Base-by-base conservation (phyloP, 2,888 invertebrate species). In the Ormia ochracea region DNA sequence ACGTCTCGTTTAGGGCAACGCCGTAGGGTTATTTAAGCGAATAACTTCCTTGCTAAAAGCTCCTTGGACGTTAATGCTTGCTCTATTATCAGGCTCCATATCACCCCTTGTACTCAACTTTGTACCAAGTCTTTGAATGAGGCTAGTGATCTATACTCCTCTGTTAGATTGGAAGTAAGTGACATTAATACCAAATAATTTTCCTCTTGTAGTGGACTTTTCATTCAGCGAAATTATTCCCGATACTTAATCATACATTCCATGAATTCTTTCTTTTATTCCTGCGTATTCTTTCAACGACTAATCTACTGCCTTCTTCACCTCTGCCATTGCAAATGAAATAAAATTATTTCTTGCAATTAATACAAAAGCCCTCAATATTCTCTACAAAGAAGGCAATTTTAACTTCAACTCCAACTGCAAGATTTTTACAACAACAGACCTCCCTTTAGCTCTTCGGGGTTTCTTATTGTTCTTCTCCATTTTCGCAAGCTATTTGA, bases 291-390 rank as follows among this genome's bases (percentile, higher is more conserved):
- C 58, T 70, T 26, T 50, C 58, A 12, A 36, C 4, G 5, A 1
- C 3, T n/a, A 36, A 36, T n/a, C n/a, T n/a, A n/a, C 1, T 36
- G 12, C 12, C 1, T n/a, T 14, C 14, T n/a, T 38, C 4, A 14
- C 1, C 48, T 70, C 65, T 50, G 41, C 23, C 45, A 66, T 19
- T 48, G 48, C 17, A 70, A 70, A 59, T 69, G 45, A 70, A 73
- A 54, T 45, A n/a, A 38, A 61, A 66, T 26, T 7, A 7, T 7
- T 59, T 59, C 59, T 66, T 66, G 45, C 66, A 72, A 78, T 72
- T 72, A 78, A 78, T 72, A 72, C 59, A 72, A 19, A 72, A 72
- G 59, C 59, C 52, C 21, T 66, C n/a, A n/a, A n/a, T 17, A 23
- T 12, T 38, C 38, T 21, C 17, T 36, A 9, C 28, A 63, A 36